Evolutionary conservation across 2,113 vertebrate genomes (phyloP).

Genomic region (Oplegnathus fasciatus): DNA sequence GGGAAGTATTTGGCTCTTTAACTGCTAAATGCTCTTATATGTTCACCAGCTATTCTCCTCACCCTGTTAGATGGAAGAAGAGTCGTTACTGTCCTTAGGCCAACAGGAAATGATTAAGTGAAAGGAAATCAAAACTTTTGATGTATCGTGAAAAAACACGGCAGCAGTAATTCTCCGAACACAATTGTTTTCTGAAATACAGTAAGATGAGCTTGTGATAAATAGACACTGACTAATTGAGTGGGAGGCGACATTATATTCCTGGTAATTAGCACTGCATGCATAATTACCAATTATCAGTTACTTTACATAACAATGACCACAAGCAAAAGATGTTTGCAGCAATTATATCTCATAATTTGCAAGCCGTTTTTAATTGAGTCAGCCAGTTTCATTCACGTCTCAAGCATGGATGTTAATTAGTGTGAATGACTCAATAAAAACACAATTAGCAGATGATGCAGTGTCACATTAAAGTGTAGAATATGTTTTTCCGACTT

Average conservation of each 20-base stretch:
- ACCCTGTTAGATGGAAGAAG: not conserved
- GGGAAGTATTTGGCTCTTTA: not conserved
- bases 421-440: constrained; percentile 69
- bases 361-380: constrained; percentile 71
- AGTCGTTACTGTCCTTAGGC: not conserved
- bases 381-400: constrained; percentile 71
- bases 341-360: constrained; percentile 74
- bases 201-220: constrained; percentile 51
- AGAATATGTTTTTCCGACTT: constrained; percentile 60
- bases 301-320: constrained; percentile 74
- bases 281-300: constrained; percentile 67
- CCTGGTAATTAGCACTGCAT: constrained; percentile 65
- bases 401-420: constrained; percentile 66
- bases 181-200: constrained; percentile 52
- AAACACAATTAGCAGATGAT: constrained; percentile 73
- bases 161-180: constrained; percentile 20
- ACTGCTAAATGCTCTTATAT: not conserved
- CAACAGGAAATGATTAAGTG: not conserved
- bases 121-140: not conserved
- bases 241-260: constrained; percentile 62
- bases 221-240: constrained; percentile 55
- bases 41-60: not conserved
- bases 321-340: constrained; percentile 58
- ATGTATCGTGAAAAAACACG: not conserved
- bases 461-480: constrained; percentile 56